Evolutionary conservation across 53 echinoderm and acorn worm species (phyloP), one percentile per base, ranked within the genome.

Genomic region (Hippasteria phrygiana): DNA sequence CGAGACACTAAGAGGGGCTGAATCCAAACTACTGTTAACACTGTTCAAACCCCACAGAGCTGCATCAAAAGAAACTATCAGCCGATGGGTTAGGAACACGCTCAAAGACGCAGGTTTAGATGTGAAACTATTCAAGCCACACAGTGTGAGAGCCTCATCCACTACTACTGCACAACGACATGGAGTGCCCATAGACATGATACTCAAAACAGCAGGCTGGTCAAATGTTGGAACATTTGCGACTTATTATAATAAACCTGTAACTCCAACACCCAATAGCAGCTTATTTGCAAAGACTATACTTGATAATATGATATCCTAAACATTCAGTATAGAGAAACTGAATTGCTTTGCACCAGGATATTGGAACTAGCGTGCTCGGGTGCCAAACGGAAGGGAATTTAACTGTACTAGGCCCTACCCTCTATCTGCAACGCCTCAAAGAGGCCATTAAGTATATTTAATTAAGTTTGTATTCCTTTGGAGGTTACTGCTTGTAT

Each of bases 241-340:
- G 28, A 29, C 63, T 28, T 28, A 63, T 63, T 63, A 63, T 12
- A 63, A 63, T 63, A 63, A 47, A 63, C 63, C 63, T 5, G 63
- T 28, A 3, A 63, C 28, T 31, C 29, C 28, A 4, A 63, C 63
- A 63, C 3, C 63, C 5, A 31, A 26, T 31, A 12, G 12, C 29
- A 12, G 12, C 3, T 27, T 31, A 63, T 63, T 63, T 63, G 63
- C 63, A 27, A 47, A 47, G 13, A 13, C 47, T 9, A 9, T 47
- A 13, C 13, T 47, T 6, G 47, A 47, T 47, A 47, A n/a, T 47
- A 13, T 47, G 47, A 9, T 47, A 47, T 47, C 13, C 6, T 9
- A 6, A 13, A n/a, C n/a, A n/a, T n/a, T n/a, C n/a, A n/a, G n/a
- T n/a, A n/a, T n/a, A n/a, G n/a, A n/a, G n/a, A n/a, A n/a, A n/a